phyloP scores from a whole-genome alignment of 37 sponge, comb jelly and placozoan genomes.

The Amphimedon queenslandica region DNA sequence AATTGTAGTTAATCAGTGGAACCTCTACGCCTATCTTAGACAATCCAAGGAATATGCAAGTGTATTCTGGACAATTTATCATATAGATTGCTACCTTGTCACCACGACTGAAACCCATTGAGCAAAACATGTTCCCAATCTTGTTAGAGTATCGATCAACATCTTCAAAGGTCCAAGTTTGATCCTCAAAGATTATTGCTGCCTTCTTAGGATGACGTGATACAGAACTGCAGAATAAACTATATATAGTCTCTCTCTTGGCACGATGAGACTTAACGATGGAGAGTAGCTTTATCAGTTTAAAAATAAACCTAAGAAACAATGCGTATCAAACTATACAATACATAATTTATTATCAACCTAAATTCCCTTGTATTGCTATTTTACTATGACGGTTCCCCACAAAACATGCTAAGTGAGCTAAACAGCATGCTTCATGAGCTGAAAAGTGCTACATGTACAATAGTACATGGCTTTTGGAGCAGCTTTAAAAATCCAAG shows the following conservation, averaged over 20 bases:
- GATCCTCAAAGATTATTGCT: conserved; percentile 55
- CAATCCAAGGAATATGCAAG: conserved; percentile 60
- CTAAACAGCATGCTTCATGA: no score
- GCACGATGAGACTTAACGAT: not conserved
- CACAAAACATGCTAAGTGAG: no score
- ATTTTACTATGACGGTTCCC: no score
- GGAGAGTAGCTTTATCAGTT: not conserved
- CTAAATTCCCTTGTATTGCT: no score
- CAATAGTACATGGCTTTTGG: no score
- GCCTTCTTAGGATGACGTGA: conserved; percentile 39
- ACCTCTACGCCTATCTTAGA: conserved; percentile 51
- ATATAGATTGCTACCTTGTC: conserved; percentile 64
- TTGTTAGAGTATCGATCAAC: conserved; percentile 35
- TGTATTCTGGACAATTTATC: conserved; percentile 71
- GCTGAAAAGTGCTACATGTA: no score
- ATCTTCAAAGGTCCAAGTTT: conserved; percentile 51
- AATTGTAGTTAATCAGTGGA: conserved; percentile 77
- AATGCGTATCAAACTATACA: no score
- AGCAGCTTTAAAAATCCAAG: no score
- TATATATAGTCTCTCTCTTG: conserved; percentile 6
- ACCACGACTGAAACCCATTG: conserved; percentile 37
- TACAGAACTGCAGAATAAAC: conserved; percentile 32
- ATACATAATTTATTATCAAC: no score
- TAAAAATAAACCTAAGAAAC: not conserved
- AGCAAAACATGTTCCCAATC: conserved; percentile 31